Base-by-base conservation (phyloP, 1,140 invertebrate species). In the Zaprionus gabonicus region DNA sequence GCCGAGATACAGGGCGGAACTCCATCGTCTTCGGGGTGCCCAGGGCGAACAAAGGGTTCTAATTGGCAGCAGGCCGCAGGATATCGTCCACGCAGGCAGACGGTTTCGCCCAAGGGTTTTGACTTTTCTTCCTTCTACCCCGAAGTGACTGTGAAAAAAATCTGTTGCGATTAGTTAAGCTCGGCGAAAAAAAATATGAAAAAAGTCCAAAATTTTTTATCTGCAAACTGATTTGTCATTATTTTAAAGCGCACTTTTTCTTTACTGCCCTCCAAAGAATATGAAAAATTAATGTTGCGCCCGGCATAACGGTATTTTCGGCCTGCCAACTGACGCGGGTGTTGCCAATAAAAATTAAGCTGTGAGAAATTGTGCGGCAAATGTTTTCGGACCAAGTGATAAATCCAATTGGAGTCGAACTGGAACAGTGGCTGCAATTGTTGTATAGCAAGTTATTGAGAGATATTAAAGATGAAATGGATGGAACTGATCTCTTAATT, bases 181-280 rank as follows among this genome's bases (percentile, higher is more conserved):
- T 81, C 59, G 44, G 41, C 25, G 63, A 10, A 56, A 64, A 74
- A 69, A 69, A 69, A 55, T 56, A 27, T 23, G 75, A 79, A 87
- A 46, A 46, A 17, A 56, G 58, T 36, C 2, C 17, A 46, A 46
- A 3, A 10, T 20, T 59, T 59, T 77, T 84, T 92, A 92, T 92
- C 91, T 92, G 63, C 71, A 80, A 80, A 90, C 82, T 91, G 88
- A 92, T 92, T 92, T 92, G 91, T 92, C 91, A 92, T 92, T 92
- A 92, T 85, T 91, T 91, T 87, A 86, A 88, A 77, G 76, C 72
- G n/a, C 41, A 46, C 41, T 46, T 46, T n/a, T 38, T 36, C 68
- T 73, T 72, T 81, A 1, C 23, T 23, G 1, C 71, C n/a, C 41
- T 7, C 28, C 17, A 56, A 34, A 64, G 51, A 70, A 83, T 80